phyloP scores from a whole-genome alignment of 2,797 vertebrate genomes.

The Mycteria americana region DNA sequence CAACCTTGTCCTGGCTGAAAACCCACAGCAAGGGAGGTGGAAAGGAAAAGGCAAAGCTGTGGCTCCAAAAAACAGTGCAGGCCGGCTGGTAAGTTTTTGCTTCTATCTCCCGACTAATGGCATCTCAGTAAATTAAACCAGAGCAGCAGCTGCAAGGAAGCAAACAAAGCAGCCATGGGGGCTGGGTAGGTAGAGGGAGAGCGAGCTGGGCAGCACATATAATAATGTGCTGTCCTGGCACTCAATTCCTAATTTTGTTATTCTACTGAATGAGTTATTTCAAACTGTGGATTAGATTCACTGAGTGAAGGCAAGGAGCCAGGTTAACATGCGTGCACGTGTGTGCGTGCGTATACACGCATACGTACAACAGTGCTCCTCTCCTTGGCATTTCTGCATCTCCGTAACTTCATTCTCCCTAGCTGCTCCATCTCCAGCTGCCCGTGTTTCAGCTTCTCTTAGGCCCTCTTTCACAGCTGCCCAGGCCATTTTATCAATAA shows the following conservation, averaged over 20 bases:
- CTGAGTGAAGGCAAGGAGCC: neutral
- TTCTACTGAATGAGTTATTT: constrained; percentile 52
- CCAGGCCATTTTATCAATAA: neutral
- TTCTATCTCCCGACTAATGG: neutral
- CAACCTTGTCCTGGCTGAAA: neutral
- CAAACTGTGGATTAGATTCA: constrained; percentile 42
- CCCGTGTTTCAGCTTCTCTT: neutral
- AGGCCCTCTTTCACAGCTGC: neutral
- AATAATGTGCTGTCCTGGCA: neutral
- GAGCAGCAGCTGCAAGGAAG: constrained; percentile 55
- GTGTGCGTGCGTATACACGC: fast-evolving
- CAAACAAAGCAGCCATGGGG: constrained; percentile 20
- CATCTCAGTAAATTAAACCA: constrained; percentile 47
- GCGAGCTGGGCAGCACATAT: neutral
- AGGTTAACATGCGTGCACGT: neutral
- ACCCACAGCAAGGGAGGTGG: neutral
- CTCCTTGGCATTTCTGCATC: neutral
- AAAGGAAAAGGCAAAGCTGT: neutral
- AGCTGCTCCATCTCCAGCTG: neutral
- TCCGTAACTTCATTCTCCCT: neutral
- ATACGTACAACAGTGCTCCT: neutral
- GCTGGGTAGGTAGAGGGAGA: neutral
- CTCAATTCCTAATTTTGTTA: constrained; percentile 39
- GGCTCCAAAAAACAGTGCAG: neutral
- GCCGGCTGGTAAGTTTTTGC: neutral